Percentiles rank a stretch among this genome's conserved stretches.
Conservation (phyloP, 2,888 invertebrate species). For the Pseudococcus viburni region DNA sequence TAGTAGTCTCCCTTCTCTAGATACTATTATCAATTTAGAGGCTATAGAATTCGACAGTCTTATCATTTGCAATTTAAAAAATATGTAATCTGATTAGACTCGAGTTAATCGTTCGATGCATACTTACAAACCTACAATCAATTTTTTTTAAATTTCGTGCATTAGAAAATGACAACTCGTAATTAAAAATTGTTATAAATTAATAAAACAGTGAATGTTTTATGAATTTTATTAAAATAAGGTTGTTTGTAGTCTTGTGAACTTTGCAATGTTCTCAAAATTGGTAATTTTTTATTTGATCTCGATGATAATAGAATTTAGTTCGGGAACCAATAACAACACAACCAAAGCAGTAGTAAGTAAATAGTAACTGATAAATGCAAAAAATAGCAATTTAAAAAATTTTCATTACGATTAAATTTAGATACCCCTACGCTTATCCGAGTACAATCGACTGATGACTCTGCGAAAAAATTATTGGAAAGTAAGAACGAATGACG, state of each 20-base stretch:
- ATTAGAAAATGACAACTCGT: too few species aligned
- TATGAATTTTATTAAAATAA: too few species aligned
- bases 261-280: background rate
- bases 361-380: background rate
- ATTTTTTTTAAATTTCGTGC: too few species aligned
- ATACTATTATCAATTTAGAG: background rate
- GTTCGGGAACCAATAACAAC: background rate
- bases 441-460: slow-evolving; percentile 9
- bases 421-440: background rate
- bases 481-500: background rate
- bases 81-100: background rate
- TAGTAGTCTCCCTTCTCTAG: background rate
- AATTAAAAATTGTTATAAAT: too few species aligned
- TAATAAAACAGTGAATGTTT: background rate
- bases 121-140: too few species aligned
- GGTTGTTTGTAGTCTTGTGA: background rate
- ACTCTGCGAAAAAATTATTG: slow-evolving; percentile 1
- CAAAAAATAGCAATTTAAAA: too few species aligned
- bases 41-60: background rate
- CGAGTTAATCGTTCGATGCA: background rate
- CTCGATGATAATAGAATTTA: background rate
- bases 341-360: background rate
- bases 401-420: too few species aligned
- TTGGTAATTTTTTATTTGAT: background rate
- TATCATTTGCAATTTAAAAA: background rate